phyloP scores from a whole-genome alignment of 2,797 vertebrate genomes.

The Sebastes alutus region DNA sequence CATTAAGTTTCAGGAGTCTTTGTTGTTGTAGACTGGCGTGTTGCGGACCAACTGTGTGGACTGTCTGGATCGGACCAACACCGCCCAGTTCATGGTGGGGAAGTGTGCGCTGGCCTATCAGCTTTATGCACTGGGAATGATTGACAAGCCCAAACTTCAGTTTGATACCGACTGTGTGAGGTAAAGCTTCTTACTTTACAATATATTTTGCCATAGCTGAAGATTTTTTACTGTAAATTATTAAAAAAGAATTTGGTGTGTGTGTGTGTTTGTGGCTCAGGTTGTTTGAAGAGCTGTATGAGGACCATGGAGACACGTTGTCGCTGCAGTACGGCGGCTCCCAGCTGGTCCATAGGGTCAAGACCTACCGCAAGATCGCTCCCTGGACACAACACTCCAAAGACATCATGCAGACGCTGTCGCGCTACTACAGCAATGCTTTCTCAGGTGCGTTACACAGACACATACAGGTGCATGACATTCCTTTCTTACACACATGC shows the following conservation, averaged over 20 bases:
- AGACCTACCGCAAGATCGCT: conserved; percentile 98
- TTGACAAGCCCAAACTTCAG: conserved; percentile 95
- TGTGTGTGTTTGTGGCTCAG: conserved; percentile 68
- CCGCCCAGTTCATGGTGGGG: conserved; percentile 98
- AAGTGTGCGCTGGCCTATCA: conserved; percentile 98
- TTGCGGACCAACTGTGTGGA: conserved; percentile 97
- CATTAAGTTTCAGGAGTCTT: not conserved
- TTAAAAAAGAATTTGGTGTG: not conserved
- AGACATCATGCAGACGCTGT: conserved; percentile 98
- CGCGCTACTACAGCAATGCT: conserved; percentile 97
- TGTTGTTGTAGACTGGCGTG: conserved; percentile 89
- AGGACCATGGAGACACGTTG: conserved; percentile 97
- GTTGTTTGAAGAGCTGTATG: conserved; percentile 97
- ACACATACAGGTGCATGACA: not conserved
- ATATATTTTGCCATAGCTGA: no score
- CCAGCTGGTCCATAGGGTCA: conserved; percentile 97
- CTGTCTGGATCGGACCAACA: conserved; percentile 97
- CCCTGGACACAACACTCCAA: conserved; percentile 99
- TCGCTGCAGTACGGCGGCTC: conserved; percentile 98
- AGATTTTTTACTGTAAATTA: not conserved
- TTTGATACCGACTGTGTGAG: conserved; percentile 98
- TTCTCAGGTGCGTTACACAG: conserved; percentile 88
- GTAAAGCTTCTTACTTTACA: conserved; percentile 72
- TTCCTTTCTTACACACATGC: not conserved
- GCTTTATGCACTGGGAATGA: conserved; percentile 93